Base-by-base conservation (phyloP, 2,797 vertebrate genomes). In the Pseudotriccus pelzelni region DNA sequence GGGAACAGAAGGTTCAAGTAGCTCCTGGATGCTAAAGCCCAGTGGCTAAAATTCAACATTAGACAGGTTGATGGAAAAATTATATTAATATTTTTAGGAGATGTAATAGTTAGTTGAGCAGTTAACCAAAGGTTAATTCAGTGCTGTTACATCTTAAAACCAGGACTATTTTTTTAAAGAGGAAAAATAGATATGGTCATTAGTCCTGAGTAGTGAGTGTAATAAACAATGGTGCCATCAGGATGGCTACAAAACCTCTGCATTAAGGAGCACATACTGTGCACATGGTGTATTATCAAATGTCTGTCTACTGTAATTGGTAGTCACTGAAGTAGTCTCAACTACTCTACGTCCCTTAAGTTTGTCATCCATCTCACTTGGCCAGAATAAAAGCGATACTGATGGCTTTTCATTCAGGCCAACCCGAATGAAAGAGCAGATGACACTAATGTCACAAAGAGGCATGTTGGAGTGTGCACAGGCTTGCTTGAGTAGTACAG, bases 381-480 rank as follows among this genome's bases (percentile, higher is more conserved):
- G 24, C 52, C 44, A 55, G 50, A 74, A n/a, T 74, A 84, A 89
- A 78, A 84, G 17, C 24, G 12, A 3, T n/a, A 19, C 46, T 63
- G 41, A 34, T 52, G 25, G 50, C 28, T 30, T 52, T 52, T 30
- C 11, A 12, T 52, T 52, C 50, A 52, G 50, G 10, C 46, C 86
- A 70, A 80, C 11, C 12, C 74, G 68, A 75, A 53, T 25, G 43
- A 41, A 60, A 59, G 44, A 59, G 41, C 36, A 49, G 12, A 49
- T 46, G 75, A 36, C 3, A 12, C 11, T 49, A 37, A 0, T 50
- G 46, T 24, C 19, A 32, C 39, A 52, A 50, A 36, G 19, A 34
- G 36, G 14, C 60, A 19, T 0, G 0, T 14, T 47, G 39, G 25
- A 21, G 41, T 64, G 28, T 23, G n/a, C 34, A 21, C 18, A 53